A percentile compares a stretch with the other conserved stretches of the same genome.
Conservation (phyloP, 2,888 invertebrate species). For the Lepidonotus clava region DNA sequence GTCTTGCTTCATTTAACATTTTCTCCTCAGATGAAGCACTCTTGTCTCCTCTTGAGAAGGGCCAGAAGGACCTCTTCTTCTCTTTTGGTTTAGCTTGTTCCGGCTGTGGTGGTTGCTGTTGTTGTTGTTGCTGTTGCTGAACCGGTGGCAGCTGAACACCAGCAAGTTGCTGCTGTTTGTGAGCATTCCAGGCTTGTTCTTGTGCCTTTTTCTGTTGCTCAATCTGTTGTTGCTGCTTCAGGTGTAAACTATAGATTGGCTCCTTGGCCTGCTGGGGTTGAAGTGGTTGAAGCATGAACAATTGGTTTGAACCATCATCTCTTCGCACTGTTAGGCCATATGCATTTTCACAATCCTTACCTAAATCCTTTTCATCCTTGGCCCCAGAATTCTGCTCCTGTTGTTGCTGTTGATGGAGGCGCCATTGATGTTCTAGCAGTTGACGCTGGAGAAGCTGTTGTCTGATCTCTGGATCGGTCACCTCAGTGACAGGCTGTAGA, state of each 20-base stretch:
- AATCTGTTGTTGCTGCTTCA: background rate
- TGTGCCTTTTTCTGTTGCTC: background rate
- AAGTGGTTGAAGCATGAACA: slow-evolving; percentile 13
- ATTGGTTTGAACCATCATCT: slow-evolving; percentile 7
- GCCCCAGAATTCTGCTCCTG: background rate
- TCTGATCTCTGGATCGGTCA: slow-evolving; percentile 33
- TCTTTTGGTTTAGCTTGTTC: background rate
- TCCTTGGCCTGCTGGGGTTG: slow-evolving; percentile 8
- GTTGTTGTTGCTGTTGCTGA: background rate
- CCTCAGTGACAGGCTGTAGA: slow-evolving; percentile 35
- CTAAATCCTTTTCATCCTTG: background rate
- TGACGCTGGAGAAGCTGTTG: slow-evolving; percentile 39
- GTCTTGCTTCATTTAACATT: background rate
- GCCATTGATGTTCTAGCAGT: slow-evolving; percentile 41
- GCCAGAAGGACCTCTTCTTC: slow-evolving; percentile 48
- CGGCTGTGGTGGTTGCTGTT: background rate
- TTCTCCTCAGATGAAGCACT: slow-evolving; percentile 22
- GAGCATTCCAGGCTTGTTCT: background rate
- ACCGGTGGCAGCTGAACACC: slow-evolving; percentile 5
- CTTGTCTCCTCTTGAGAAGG: slow-evolving; percentile 21
- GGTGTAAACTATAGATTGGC: slow-evolving; percentile 22
- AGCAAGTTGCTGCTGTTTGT: slow-evolving; percentile 7
- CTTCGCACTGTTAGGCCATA: background rate
- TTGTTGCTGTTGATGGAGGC: slow-evolving; percentile 41
- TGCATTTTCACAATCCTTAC: background rate